Conservation (phyloP, 1,140 invertebrate species). For the Nasonia longicornis region DNA sequence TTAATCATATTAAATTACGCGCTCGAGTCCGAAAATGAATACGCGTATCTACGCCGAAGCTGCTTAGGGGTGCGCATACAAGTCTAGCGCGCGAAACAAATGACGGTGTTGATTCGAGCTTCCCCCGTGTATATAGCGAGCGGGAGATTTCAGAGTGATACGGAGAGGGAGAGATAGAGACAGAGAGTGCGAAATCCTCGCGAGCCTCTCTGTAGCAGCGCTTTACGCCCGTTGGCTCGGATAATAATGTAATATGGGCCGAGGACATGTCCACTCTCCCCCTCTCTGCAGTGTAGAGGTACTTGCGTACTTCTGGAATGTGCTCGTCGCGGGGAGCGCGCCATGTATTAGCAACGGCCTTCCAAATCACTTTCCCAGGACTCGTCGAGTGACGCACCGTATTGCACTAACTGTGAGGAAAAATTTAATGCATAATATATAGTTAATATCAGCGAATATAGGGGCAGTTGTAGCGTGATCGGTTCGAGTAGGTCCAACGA, state of each 20-base stretch:
- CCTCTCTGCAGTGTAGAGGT: conserved; percentile 23
- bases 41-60: not conserved
- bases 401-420: too few species aligned
- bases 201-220: conserved; percentile 38
- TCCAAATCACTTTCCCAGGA: too few species aligned
- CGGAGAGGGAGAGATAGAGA: conserved; percentile 27
- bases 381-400: too few species aligned
- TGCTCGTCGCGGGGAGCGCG: conserved; percentile 45
- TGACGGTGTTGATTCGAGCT: conserved; percentile 25
- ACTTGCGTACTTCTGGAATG: conserved; percentile 52
- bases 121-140: not conserved
- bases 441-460: too few species aligned
- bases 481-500: too few species aligned
- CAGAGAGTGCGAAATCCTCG: conserved; percentile 51
- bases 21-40: conserved; percentile 14
- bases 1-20: conserved; percentile 37
- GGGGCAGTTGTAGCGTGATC: too few species aligned
- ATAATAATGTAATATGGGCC: conserved; percentile 59
- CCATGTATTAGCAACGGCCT: conserved; percentile 52
- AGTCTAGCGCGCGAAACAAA: conserved; percentile 4
- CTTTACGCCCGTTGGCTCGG: conserved; percentile 59
- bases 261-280: conserved; percentile 54
- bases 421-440: too few species aligned
- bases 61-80: not conserved
- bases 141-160: conserved; percentile 14